Evolutionary conservation across 1,140 invertebrate species (phyloP).

Genomic region (Sycobia sp.): DNA sequence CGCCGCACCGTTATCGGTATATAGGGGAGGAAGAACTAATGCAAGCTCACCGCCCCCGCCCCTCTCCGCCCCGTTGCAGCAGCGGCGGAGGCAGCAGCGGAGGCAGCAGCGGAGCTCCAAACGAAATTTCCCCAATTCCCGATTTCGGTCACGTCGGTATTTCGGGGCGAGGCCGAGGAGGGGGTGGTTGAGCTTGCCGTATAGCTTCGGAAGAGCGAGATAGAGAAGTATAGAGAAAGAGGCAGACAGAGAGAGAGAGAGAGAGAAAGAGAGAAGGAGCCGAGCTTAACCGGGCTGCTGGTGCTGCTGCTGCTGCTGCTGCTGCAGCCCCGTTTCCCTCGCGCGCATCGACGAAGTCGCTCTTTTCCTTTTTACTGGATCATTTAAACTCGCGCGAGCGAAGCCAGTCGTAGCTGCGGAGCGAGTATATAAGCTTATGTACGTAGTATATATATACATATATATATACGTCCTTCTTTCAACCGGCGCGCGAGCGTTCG

Average conservation of each 20-base stretch:
- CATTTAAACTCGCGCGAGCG: constrained; percentile 27
- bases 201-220: constrained; percentile 4
- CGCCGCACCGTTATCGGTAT: too few relatives aligned
- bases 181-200: neutral
- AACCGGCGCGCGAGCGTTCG: constrained; percentile 2
- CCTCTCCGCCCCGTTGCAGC: too few relatives aligned
- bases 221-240: too few relatives aligned
- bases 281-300: too few relatives aligned
- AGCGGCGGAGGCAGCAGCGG: too few relatives aligned
- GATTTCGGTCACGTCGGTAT: constrained; percentile 12
- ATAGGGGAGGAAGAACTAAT: constrained; percentile 1
- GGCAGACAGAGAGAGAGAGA: constrained; percentile 16
- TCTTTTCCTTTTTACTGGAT: constrained; percentile 31
- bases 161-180: neutral
- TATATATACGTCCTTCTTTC: constrained; percentile 2
- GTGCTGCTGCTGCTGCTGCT: too few relatives aligned
- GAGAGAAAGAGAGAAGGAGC: neutral
- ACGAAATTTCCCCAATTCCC: neutral
- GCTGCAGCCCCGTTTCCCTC: neutral
- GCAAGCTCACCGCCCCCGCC: too few relatives aligned
- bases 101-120: too few relatives aligned
- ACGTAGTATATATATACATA: too few relatives aligned
- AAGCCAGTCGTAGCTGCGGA: neutral
- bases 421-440: neutral
- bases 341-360: constrained; percentile 4